Percentiles rank a stretch among this genome's conserved stretches.
Evolutionary conservation across 53 echinoderm and acorn worm genomes (phyloP).

Genomic region (Holothuria leucospilota): DNA sequence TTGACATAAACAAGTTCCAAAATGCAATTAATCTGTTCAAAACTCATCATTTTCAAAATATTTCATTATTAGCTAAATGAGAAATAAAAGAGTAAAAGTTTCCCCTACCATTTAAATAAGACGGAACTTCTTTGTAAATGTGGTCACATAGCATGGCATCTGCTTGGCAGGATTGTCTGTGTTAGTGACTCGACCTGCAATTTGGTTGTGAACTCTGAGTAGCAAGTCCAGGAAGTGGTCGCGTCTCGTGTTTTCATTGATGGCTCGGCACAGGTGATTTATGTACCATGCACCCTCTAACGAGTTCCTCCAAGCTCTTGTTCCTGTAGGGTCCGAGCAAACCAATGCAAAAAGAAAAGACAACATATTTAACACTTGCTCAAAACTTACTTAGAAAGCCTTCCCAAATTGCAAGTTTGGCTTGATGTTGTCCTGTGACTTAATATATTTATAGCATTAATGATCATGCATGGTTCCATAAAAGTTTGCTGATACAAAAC

Average conservation of each 20-base stretch:
- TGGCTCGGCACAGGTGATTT: conserved; percentile 58
- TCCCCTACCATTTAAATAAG: background rate
- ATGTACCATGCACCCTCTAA: conserved; percentile 74
- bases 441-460: no score
- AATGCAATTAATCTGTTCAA: no score
- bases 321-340: conserved; percentile 48
- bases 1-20: no score
- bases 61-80: no score
- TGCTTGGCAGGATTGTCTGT: conserved; percentile 68
- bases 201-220: conserved; percentile 62
- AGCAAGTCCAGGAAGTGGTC: conserved; percentile 81
- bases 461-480: no score
- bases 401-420: no score
- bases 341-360: background rate
- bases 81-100: no score
- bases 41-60: no score
- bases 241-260: conserved; percentile 16
- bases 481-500: no score
- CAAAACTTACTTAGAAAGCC: no score
- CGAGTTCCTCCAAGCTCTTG: conserved; percentile 74
- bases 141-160: conserved; percentile 81
- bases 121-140: conserved; percentile 73
- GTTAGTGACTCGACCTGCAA: conserved; percentile 57
- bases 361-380: no score
- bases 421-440: no score